A percentile compares a stretch with the other conserved stretches of the same genome.
phyloP scores from a whole-genome alignment of 2,113 vertebrate genomes.

The Spizaetus ornatus region DNA sequence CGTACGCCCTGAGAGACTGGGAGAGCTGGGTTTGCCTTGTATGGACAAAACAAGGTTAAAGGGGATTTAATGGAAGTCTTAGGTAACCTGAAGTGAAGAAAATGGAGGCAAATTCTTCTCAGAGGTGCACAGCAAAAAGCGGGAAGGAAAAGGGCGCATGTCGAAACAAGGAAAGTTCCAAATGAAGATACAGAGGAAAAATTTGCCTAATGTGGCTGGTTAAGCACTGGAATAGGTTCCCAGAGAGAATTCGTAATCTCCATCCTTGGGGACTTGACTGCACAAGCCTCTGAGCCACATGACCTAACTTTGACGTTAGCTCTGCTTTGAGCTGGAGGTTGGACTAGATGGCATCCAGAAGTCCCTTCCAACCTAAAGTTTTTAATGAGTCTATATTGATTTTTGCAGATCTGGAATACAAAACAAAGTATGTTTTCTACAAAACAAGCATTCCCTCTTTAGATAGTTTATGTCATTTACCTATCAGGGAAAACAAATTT shows the following conservation, averaged over 20 bases:
- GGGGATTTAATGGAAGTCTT: no score
- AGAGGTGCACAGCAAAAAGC: background rate
- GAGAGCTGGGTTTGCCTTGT: background rate
- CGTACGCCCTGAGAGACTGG: fast-evolving
- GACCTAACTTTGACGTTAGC: no score
- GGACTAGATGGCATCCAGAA: background rate
- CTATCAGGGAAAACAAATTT: background rate
- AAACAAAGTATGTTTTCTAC: background rate
- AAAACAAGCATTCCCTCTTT: background rate
- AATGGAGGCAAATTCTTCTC: no score
- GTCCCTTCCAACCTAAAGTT: background rate
- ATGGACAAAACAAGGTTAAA: no score
- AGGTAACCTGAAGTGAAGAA: fast-evolving
- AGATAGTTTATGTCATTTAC: background rate
- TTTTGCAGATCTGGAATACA: background rate
- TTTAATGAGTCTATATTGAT: background rate
- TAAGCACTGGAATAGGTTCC: background rate
- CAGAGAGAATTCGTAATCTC: background rate
- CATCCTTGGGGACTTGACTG: background rate
- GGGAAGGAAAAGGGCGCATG: fast-evolving
- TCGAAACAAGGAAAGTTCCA: background rate
- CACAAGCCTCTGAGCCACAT: no score
- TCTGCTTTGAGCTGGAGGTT: background rate
- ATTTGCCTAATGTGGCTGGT: background rate
- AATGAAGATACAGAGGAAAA: no score